Conservation (phyloP, 2,113 vertebrate species). For the Sinocyclocheilus anshuiensis region DNA sequence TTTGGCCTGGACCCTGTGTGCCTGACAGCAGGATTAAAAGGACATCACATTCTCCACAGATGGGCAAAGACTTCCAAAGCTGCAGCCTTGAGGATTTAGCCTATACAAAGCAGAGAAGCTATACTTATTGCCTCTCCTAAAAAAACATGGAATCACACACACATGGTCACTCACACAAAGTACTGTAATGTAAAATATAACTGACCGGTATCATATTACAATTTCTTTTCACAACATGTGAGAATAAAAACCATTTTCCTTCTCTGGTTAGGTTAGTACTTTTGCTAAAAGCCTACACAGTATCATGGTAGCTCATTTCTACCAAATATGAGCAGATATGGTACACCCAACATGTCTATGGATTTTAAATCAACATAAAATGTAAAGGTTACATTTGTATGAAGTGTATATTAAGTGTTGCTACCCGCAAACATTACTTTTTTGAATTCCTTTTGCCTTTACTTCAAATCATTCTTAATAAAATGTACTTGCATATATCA, state of each 20-base stretch:
- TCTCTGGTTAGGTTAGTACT: not conserved
- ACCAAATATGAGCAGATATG: no score
- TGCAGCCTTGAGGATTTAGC: conserved; percentile 13
- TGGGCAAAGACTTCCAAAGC: conserved; percentile 21
- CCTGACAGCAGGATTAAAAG: conserved; percentile 27
- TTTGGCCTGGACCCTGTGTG: not conserved
- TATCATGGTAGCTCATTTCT: no score
- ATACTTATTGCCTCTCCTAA: not conserved
- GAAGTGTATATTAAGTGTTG: not conserved
- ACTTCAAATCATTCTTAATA: no score
- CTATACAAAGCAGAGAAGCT: not conserved
- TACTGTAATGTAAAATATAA: not conserved
- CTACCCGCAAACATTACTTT: no score
- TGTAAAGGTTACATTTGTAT: not conserved
- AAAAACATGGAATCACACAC: not conserved
- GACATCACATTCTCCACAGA: conserved; percentile 21
- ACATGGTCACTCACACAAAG: not conserved
- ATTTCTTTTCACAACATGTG: not conserved
- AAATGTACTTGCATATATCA: no score
- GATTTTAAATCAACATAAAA: no score
- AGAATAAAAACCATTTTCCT: not conserved
- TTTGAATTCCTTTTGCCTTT: no score
- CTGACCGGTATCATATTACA: not conserved
- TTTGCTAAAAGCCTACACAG: no score
- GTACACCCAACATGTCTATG: no score